Conservation (phyloP, 2,113 vertebrate genomes). For the Menidia beryllina region DNA sequence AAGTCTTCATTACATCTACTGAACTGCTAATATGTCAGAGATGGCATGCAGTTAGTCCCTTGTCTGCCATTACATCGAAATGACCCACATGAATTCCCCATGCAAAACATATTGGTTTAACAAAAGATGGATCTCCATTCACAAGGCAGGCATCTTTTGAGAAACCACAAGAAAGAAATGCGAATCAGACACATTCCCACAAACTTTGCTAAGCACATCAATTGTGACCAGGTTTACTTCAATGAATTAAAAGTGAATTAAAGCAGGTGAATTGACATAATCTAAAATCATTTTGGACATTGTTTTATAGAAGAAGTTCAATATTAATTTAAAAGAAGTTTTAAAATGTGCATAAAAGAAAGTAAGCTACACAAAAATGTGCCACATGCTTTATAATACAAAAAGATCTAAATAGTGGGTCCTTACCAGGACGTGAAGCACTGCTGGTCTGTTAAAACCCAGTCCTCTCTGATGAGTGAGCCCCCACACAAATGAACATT, state of each 20-base stretch:
- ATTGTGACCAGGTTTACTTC: too few relatives aligned
- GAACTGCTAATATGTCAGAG: neutral
- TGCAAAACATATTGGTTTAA: too few relatives aligned
- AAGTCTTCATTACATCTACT: neutral
- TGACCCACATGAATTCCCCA: neutral
- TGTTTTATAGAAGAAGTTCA: neutral
- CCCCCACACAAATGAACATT: constrained; percentile 94
- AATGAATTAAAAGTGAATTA: too few relatives aligned
- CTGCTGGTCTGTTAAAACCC: constrained; percentile 94
- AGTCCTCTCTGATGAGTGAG: constrained; percentile 92
- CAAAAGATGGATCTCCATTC: too few relatives aligned
- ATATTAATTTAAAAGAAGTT: neutral
- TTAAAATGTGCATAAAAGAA: too few relatives aligned
- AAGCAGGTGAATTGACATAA: neutral
- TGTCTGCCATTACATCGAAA: neutral
- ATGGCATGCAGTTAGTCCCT: neutral
- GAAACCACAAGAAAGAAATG: too few relatives aligned
- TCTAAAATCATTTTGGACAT: too few relatives aligned
- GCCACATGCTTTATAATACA: neutral
- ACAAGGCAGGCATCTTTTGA: too few relatives aligned
- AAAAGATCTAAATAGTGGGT: neutral
- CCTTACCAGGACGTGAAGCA: constrained; percentile 95
- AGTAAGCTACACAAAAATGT: neutral
- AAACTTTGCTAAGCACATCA: too few relatives aligned
- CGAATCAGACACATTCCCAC: too few relatives aligned